phyloP scores from a whole-genome alignment of 2,888 invertebrate species.

The Lycophotia porphyrea region DNA sequence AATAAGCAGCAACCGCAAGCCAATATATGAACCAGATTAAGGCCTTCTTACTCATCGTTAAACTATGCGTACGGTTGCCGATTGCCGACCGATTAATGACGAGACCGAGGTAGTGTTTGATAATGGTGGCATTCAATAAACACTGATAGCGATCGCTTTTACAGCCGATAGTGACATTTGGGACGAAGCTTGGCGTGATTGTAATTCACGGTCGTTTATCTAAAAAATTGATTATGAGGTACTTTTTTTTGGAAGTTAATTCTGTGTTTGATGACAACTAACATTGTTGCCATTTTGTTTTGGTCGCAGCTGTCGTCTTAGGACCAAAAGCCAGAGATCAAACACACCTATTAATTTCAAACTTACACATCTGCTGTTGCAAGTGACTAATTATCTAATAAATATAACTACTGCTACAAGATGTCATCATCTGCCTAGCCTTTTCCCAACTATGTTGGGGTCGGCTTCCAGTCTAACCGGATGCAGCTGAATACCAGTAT shows the following conservation, averaged over 20 bases:
- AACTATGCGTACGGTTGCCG: slow-evolving; percentile 67
- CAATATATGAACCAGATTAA: slow-evolving; percentile 64
- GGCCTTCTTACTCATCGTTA: slow-evolving; percentile 66
- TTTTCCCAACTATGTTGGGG: too few relatives aligned
- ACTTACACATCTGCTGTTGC: neutral
- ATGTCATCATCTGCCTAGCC: too few relatives aligned
- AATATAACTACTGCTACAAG: slow-evolving; percentile 24
- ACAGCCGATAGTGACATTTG: slow-evolving; percentile 49
- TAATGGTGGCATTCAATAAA: slow-evolving; percentile 69
- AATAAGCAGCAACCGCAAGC: slow-evolving; percentile 55
- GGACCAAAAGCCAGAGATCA: neutral
- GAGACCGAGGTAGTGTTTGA: slow-evolving; percentile 64
- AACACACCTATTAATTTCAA: slow-evolving; percentile 6
- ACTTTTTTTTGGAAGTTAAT: slow-evolving; percentile 25
- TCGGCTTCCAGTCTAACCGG: too few relatives aligned
- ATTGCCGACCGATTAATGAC: slow-evolving; percentile 70
- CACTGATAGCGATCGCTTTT: slow-evolving; percentile 63
- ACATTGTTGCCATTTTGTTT: neutral
- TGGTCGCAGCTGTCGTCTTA: neutral
- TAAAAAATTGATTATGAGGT: slow-evolving; percentile 38
- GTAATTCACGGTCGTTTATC: slow-evolving; percentile 57
- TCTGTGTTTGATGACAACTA: slow-evolving; percentile 15
- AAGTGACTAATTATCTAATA: slow-evolving; percentile 16
- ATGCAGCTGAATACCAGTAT: too few relatives aligned
- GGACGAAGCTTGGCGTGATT: slow-evolving; percentile 55